Evolutionary conservation across 2,888 invertebrate species (phyloP).

Genomic region (Xylota sylvarum): DNA sequence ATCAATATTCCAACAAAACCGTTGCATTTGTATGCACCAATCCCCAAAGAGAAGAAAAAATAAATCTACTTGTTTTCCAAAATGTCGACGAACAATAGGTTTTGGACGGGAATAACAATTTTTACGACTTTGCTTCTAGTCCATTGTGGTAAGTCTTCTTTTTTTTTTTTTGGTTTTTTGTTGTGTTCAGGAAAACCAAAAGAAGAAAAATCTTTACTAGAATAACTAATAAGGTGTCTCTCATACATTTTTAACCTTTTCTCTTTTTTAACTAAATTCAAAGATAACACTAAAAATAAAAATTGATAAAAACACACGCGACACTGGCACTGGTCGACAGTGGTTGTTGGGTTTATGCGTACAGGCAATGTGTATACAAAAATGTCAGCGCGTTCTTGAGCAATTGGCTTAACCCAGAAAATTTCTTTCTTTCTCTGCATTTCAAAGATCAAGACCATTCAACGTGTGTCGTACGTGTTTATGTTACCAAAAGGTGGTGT

Average conservation of each 20-base stretch:
- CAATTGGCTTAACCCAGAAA: conserved; percentile 73
- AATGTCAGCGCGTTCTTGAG: conserved; percentile 22
- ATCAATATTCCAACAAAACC: conserved; percentile 12
- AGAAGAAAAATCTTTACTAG: conserved; percentile 41
- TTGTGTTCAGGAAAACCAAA: neutral
- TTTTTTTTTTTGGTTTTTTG: conserved; percentile 9
- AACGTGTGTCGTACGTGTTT: conserved; percentile 60
- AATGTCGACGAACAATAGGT: conserved; percentile 60
- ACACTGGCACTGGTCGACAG: neutral
- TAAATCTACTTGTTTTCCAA: conserved; percentile 21
- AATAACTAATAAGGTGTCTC: conserved; percentile 48
- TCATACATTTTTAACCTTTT: conserved; percentile 29
- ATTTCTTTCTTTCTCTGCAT: conserved; percentile 21
- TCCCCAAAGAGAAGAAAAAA: neutral
- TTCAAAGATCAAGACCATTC: conserved; percentile 54
- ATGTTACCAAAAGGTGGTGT: conserved; percentile 50
- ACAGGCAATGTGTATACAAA: conserved; percentile 58
- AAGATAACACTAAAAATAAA: neutral
- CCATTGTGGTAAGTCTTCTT: conserved; percentile 69
- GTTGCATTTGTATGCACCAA: conserved; percentile 34
- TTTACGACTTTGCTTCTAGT: conserved; percentile 53
- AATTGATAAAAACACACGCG: conserved; percentile 9
- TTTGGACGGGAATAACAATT: conserved; percentile 65
- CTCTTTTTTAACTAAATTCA: conserved; percentile 41
- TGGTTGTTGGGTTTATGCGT: conserved; percentile 53